Evolutionary conservation across 2,888 invertebrate species (phyloP), one percentile per base, ranked within the genome.

Genomic region (Hemithea aestivaria): DNA sequence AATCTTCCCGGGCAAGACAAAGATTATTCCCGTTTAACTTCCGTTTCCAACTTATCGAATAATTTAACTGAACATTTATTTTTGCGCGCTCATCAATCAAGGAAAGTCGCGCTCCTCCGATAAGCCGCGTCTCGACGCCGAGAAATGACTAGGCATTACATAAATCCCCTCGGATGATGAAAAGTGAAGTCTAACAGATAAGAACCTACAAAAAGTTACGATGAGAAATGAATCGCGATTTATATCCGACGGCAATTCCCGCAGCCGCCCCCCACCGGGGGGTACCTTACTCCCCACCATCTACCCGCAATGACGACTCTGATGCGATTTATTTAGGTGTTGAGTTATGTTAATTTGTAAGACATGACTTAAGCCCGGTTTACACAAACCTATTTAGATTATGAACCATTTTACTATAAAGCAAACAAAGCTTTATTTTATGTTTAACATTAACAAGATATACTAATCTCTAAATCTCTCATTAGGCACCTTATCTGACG

Each of bases 131-230:
- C 82, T 78, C 85, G 88, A 88, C 87, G 87, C 85, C 87, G 88
- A 88, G 88, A 88, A 88, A 88, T 88, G 88, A 88, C 88, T 88
- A 87, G 87, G 87, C 88, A 88, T 88, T 88, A 88, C 87, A 88
- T 87, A 87, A 88, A 88, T 88, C 88, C 88, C 87, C 78, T 88
- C 72, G 87, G 88, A 88, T 88, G 88, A 88, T 88, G 88, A 88
- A 88, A 88, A 88, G 87, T 88, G 88, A 88, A 88, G 88, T 87
- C 83, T 88, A 84, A 88, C 88, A 87, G 88, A 88, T 88, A 88
- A 88, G 88, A 84, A 87, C 87, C 87, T 87, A 85, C 87, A 88
- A 88, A 88, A 88, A 88, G 84, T 88, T 88, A 80, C 88, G 85
- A 88, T 88, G 88, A 88, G 88, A 88, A 88, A 88, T 88, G 88